Percentiles rank a stretch among this genome's conserved stretches.
Evolutionary conservation across 2,113 vertebrate species (phyloP).

Genomic region (Ibidorhyncha struthersii): DNA sequence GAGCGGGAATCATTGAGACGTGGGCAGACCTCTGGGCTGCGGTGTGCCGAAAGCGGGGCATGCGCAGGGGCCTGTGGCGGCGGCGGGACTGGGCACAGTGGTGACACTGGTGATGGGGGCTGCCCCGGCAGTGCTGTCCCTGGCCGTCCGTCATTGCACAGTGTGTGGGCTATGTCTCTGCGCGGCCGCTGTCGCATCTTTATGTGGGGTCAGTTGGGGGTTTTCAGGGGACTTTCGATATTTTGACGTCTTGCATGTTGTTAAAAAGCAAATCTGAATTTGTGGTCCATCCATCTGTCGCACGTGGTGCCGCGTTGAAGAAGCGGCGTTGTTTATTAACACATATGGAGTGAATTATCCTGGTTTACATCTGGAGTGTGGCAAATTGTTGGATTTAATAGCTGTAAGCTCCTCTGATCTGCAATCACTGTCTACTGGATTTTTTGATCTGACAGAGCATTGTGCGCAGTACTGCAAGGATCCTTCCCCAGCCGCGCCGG

Average conservation of each 20-base stretch:
- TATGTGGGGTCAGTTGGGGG: accelerated
- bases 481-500: background rate
- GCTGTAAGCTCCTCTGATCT: constrained; percentile 1
- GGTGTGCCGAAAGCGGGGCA: accelerated
- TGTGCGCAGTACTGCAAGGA: background rate
- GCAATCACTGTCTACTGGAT: background rate
- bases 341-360: background rate
- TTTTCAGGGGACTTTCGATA: background rate
- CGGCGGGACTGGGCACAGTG: background rate
- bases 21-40: accelerated
- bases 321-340: background rate
- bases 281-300: background rate
- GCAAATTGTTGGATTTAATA: background rate
- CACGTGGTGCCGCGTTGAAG: accelerated
- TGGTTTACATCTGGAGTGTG: background rate
- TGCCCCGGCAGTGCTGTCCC: background rate
- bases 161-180: accelerated
- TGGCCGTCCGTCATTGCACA: accelerated
- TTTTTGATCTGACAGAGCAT: background rate
- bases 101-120: background rate
- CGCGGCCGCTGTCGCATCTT: accelerated
- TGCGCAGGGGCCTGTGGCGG: accelerated
- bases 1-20: accelerated
- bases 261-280: background rate
- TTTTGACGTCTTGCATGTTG: accelerated